Evolutionary conservation across 2,888 invertebrate species (phyloP).

Genomic region (Rhorus exstirpatorius): DNA sequence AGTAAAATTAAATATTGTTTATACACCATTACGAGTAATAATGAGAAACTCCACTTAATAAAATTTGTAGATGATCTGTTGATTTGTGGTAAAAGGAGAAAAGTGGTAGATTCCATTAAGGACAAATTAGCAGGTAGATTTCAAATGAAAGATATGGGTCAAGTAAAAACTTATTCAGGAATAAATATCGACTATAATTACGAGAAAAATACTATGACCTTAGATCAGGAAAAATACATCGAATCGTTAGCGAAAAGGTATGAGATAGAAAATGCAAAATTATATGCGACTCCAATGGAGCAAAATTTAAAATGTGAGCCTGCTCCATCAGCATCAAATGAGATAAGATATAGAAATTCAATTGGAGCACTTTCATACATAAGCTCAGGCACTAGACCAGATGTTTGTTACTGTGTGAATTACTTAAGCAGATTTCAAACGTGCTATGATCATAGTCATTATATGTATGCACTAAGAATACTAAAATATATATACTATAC

Average conservation of each 20-base stretch:
- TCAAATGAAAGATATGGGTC: slow-evolving; percentile 76
- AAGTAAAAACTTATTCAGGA: slow-evolving; percentile 77
- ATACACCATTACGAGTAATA: background rate
- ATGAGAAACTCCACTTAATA: slow-evolving; percentile 6
- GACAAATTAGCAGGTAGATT: slow-evolving; percentile 66
- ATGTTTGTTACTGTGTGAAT: too few species aligned
- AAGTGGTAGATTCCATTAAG: slow-evolving; percentile 51
- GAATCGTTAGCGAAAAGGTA: slow-evolving; percentile 72
- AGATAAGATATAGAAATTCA: background rate
- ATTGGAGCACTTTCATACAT: too few species aligned
- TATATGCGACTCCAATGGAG: slow-evolving; percentile 79
- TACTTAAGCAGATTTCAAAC: too few species aligned
- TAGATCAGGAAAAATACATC: slow-evolving; percentile 65
- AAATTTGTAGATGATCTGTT: slow-evolving; percentile 17
- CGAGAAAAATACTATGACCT: background rate
- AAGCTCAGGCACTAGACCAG: too few species aligned
- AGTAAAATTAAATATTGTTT: slow-evolving; percentile 20
- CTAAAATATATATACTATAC: too few species aligned
- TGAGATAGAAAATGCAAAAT: slow-evolving; percentile 73
- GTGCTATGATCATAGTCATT: too few species aligned
- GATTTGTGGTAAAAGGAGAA: slow-evolving; percentile 36
- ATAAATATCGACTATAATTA: slow-evolving; percentile 76
- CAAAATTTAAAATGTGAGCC: slow-evolving; percentile 67
- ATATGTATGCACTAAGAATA: too few species aligned
- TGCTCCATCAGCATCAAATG: slow-evolving; percentile 11